Conservation (phyloP, 2,888 invertebrate genomes). For the Lasius platythorax region DNA sequence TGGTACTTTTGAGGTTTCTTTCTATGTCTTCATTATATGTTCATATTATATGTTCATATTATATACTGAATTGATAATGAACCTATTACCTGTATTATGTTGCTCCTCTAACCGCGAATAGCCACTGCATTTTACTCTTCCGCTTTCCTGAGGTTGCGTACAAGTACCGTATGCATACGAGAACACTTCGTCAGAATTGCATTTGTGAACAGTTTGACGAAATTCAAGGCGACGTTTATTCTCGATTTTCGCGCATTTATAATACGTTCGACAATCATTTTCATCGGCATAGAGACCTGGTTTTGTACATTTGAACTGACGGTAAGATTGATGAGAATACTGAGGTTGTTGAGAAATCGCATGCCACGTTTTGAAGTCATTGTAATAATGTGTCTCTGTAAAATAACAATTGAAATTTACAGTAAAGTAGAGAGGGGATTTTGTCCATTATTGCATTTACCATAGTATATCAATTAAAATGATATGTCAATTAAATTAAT, state of each 20-base stretch:
- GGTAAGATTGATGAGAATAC: not conserved
- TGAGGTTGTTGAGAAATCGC: not conserved
- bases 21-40: not conserved
- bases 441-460: not conserved
- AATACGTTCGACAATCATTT: slow-evolving; percentile 32
- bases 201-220: slow-evolving; percentile 17
- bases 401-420: not conserved
- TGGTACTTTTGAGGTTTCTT: not conserved
- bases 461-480: not conserved
- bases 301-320: slow-evolving; percentile 23
- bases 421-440: not conserved
- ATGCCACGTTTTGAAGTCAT: not conserved
- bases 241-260: slow-evolving; percentile 17
- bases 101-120: not conserved
- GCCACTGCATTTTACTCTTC: slow-evolving; percentile 22
- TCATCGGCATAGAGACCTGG: slow-evolving; percentile 40
- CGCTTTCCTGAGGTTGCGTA: slow-evolving; percentile 12
- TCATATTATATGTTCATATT: not conserved
- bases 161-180: slow-evolving; percentile 3
- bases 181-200: slow-evolving; percentile 22
- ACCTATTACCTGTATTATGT: slow-evolving; percentile 21
- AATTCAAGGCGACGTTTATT: not conserved
- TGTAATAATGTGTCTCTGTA: not conserved
- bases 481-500: not conserved
- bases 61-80: not conserved